Evolutionary conservation across 2,888 invertebrate genomes (phyloP).

Genomic region (Ferrisia virgata): DNA sequence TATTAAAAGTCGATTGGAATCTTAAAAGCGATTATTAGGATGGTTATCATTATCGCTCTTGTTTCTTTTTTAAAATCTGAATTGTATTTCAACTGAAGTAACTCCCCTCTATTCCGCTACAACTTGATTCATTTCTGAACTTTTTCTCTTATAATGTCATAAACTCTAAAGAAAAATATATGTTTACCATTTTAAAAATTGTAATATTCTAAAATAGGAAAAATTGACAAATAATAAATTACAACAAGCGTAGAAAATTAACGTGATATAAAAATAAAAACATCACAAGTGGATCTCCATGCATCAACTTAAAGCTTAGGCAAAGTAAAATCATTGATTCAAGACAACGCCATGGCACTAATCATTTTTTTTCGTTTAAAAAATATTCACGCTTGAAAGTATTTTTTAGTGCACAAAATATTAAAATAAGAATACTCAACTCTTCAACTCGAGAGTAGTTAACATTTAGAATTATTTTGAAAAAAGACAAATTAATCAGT

Average conservation of each 20-base stretch:
- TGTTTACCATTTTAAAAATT: neutral
- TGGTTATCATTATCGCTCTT: no score
- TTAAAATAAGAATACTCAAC: neutral
- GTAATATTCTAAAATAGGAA: neutral
- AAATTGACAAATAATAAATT: slow-evolving; percentile 22
- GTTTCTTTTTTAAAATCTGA: no score
- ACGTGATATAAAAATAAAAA: slow-evolving; percentile 44
- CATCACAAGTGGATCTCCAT: slow-evolving; percentile 33
- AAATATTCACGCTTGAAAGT: neutral
- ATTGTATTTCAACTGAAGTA: no score
- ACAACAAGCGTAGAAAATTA: slow-evolving; percentile 27
- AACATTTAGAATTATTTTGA: neutral
- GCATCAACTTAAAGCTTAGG: slow-evolving; percentile 17
- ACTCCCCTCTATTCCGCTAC: no score
- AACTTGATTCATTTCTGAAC: no score
- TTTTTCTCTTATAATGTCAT: no score
- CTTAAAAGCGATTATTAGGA: no score
- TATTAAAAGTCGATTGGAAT: no score
- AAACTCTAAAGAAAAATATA: neutral
- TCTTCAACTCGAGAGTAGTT: neutral
- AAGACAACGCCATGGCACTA: slow-evolving; percentile 1
- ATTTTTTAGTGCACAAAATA: neutral
- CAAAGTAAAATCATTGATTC: neutral
- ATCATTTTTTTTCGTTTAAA: neutral
- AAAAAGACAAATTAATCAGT: neutral